phyloP scores from a whole-genome alignment of 2,888 invertebrate species.

The Apamea crenata region DNA sequence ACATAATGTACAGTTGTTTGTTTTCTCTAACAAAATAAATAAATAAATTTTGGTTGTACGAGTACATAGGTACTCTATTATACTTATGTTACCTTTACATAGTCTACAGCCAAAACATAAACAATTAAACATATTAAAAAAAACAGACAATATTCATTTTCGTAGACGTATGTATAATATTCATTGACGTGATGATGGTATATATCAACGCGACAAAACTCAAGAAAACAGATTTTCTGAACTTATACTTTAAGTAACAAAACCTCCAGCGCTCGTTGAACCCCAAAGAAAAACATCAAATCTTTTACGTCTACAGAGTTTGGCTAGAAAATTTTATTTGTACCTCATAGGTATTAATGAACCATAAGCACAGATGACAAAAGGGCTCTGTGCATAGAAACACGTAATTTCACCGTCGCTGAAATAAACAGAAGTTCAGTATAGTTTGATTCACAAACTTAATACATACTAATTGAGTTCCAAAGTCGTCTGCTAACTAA shows the following conservation, averaged over 20 bases:
- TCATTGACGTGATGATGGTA: too few species aligned
- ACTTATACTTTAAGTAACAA: too few species aligned
- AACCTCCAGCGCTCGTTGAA: too few species aligned
- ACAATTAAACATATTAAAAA: not conserved
- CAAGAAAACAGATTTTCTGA: too few species aligned
- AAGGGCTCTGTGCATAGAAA: not conserved
- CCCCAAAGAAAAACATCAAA: too few species aligned
- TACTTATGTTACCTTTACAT: too few species aligned
- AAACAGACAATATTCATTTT: not conserved
- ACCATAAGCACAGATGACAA: not conserved
- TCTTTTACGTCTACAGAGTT: not conserved
- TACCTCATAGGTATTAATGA: not conserved
- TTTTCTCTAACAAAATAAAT: too few species aligned
- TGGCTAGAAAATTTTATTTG: not conserved
- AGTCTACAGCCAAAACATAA: not conserved
- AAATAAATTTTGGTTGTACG: too few species aligned
- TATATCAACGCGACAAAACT: too few species aligned
- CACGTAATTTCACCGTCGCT: not conserved
- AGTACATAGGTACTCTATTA: not conserved
- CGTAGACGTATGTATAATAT: too few species aligned
- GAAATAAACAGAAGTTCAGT: slow-evolving; percentile 17
- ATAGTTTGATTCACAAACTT: slow-evolving; percentile 53
- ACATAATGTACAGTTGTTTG: too few species aligned
- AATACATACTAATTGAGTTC: slow-evolving; percentile 60
- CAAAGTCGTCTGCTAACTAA: slow-evolving; percentile 50